Evolutionary conservation across 2,888 invertebrate genomes (phyloP).

Genomic region (Isoperla grammatica): DNA sequence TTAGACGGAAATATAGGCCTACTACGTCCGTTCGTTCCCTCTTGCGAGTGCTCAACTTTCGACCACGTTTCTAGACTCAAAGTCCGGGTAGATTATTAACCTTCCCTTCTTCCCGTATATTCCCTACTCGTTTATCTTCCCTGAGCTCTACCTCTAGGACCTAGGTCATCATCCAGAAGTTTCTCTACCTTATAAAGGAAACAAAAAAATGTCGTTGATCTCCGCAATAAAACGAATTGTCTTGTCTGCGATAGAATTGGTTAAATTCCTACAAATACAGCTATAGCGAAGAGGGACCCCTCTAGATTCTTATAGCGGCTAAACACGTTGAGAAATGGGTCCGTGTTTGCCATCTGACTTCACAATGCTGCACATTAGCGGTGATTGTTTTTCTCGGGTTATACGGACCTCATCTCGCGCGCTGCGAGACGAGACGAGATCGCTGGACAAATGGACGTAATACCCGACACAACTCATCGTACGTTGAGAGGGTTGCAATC

Average conservation of each 20-base stretch:
- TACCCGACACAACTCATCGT: too few species aligned
- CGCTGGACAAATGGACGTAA: too few species aligned
- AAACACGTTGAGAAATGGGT: constrained; percentile 7
- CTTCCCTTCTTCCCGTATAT: neutral
- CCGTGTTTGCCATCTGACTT: neutral
- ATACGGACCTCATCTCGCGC: too few species aligned
- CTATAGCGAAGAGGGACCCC: too few species aligned
- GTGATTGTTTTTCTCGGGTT: neutral
- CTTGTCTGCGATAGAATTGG: constrained; percentile 16
- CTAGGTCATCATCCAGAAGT: neutral
- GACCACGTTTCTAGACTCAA: neutral
- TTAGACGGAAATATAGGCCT: neutral
- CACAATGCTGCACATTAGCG: neutral
- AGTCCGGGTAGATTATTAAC: too few species aligned
- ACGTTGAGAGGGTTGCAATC: too few species aligned
- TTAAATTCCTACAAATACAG: constrained; percentile 15
- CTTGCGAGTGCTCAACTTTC: neutral
- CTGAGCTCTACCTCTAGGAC: neutral
- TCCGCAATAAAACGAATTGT: constrained; percentile 15
- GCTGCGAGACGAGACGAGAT: too few species aligned
- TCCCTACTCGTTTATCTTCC: neutral
- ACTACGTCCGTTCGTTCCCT: neutral
- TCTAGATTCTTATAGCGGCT: constrained; percentile 7
- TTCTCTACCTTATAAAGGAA: neutral
- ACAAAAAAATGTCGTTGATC: neutral